Percentiles rank a stretch among this genome's conserved stretches.
These are phyloP conservation scores for Zaprionus lachaisei DNA, from an alignment of 1,140 invertebrate genomes.

Conservation along the genomic window DNA sequence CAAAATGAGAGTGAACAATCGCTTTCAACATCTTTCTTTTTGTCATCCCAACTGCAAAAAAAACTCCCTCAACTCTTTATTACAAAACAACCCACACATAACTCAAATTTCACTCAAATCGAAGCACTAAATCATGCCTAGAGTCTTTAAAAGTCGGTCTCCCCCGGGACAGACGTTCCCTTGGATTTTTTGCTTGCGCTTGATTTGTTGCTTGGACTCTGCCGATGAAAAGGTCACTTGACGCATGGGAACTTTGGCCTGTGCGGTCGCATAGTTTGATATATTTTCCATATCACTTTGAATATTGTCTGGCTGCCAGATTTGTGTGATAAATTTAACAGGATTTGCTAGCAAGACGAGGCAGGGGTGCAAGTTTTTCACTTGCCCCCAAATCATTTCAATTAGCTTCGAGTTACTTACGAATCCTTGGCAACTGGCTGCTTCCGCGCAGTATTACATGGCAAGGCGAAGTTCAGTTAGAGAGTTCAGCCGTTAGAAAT, in stretches of 20 bases:
- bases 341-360: constrained; percentile 31
- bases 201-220: constrained; percentile 65
- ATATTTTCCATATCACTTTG: constrained; percentile 50
- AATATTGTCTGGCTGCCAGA: constrained; percentile 51
- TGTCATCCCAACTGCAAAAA: no score
- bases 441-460: neutral
- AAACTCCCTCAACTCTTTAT: neutral
- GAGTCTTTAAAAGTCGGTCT: neutral
- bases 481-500: neutral
- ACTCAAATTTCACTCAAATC: neutral
- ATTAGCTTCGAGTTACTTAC: constrained; percentile 36
- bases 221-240: constrained; percentile 65
- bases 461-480: neutral
- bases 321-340: constrained; percentile 66
- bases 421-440: constrained; percentile 20
- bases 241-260: constrained; percentile 60
- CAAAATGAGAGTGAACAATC: no score
- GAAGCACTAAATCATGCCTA: neutral
- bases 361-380: constrained; percentile 46
- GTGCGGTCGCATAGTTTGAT: constrained; percentile 56
- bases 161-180: constrained; percentile 13
- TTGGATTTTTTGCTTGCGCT: constrained; percentile 55
- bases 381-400: constrained; percentile 44
- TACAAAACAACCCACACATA: neutral
- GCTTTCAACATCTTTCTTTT: no score